Base-by-base conservation (phyloP, 37 sponge, comb jelly and placozoan species). In the Agelas oroides region DNA sequence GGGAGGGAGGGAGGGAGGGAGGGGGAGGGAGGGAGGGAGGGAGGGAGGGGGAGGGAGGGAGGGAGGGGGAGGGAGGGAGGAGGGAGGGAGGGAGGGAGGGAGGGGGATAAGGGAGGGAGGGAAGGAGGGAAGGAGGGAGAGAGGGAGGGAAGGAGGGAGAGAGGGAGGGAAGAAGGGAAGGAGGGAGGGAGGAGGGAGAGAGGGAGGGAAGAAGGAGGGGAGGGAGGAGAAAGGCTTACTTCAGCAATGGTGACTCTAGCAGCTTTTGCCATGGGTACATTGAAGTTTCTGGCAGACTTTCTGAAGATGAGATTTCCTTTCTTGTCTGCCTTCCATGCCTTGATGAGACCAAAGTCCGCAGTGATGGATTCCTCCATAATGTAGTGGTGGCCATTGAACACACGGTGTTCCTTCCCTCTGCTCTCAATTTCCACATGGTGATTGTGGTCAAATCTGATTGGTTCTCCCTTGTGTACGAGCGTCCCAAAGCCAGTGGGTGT, bases 401-500 rank as follows among this genome's bases (percentile, higher is more conserved):
- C 70, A 17, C 99, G 91, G 8, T 82, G 76, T 93, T 97, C 98
- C 59, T 88, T 86, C 20, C 88, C 84, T 54, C 84, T 13, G 73
- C 96, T 96, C 32, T 36, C 67, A 41, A 96, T 94, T 21, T 70
- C 78, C 14, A 96, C 83, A 5, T 40, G 53, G 0, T 92, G 92
- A 40, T 88, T 52, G 14, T 46, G 59, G 57, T 87, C 75, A 61
- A 92, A 98, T 83, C 94, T 98, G 54, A 98, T 79, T 31, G 97
- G 99, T 1, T 91, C 95, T 30, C 99, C 99, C 75, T 94, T 53
- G 79, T 98, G 99, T 19, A 96, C 90, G 52, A 96, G 75, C 5
- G 99, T 98, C 25, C 99, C 99, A 57, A 90, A 94, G 25, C 76
- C 97, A 23, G 99, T 98, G 70, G 96, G 95, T 8, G 99, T 98